Base-by-base conservation (phyloP, 2,113 vertebrate genomes). In the Formicarius rufipectus region DNA sequence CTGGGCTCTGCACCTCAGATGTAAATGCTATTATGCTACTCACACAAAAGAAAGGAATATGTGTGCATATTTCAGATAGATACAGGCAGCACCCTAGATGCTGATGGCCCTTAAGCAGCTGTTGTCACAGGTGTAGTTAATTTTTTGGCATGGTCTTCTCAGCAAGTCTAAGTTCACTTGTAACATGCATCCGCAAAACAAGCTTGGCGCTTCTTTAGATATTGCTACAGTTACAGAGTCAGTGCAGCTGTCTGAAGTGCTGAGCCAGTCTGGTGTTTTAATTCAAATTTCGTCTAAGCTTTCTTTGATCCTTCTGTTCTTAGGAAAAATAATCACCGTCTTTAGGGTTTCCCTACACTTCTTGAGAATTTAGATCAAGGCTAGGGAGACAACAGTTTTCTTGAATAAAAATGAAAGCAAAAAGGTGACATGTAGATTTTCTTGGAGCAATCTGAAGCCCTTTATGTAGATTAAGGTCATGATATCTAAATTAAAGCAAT, bases 281-380 rank as follows among this genome's bases (percentile, higher is more conserved):
- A 92, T 95, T 89, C 62, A 93, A 76, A 92, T 96, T 94, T 96
- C 58, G 87, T 87, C 76, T 66, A 64, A 89, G 68, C 64, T 90
- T 63, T 49, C 92, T 90, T 93, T 95, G 47, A 94, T 94, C 72
- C 37, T 86, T 83, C 55, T 93, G n/a, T 86, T 92, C 88, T 88
- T 90, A 64, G 75, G 44, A 73, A 84, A 93, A 78, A 56, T 86
- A 92, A 84, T 77, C 60, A 87, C 28, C 39, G 35, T 90, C 37
- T 94, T 92, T 58, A 93, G 37, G 50, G 31, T 75, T 81, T 49
- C 44, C 90, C 90, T 84, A 49, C 19, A 31, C 20, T 66, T 76
- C n/a, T 18, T n/a, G 31, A 75, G 40, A 86, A 60, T 68, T 72
- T 35, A 94, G 52, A 84, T 85, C 75, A 89, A 78, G 59, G 28